These are phyloP conservation scores for Campylomormyrus numenius DNA, from an alignment of 2,113 vertebrate genomes.

Conservation along the genomic window DNA sequence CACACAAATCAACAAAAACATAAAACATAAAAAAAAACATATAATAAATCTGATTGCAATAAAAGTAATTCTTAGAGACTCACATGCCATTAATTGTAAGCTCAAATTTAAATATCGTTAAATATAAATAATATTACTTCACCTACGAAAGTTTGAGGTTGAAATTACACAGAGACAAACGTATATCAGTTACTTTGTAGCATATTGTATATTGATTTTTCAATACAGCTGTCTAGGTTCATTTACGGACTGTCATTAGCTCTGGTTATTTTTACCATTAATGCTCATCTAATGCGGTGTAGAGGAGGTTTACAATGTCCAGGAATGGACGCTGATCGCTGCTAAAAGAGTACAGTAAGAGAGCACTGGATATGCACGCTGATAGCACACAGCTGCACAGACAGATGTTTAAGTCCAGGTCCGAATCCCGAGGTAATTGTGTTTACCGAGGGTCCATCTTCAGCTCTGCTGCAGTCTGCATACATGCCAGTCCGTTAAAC, in stretches of 20 bases:
- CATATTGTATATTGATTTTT: not conserved
- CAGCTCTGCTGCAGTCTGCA: not conserved
- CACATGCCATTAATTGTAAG: not conserved
- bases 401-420: not conserved
- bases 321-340: not conserved
- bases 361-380: not conserved
- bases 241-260: not conserved
- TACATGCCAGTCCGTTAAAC: not conserved
- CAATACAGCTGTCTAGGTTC: not conserved
- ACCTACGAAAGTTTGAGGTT: not conserved
- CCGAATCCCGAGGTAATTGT: not conserved
- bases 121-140: not conserved
- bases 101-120: not conserved
- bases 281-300: not conserved
- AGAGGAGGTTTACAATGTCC: not conserved
- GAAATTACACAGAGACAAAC: not conserved
- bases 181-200: not conserved
- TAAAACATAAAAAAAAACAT: not conserved
- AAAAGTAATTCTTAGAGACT: not conserved
- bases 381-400: not conserved
- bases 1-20: not conserved
- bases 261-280: not conserved
- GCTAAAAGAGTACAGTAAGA: not conserved
- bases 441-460: not conserved
- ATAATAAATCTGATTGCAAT: not conserved